These are phyloP conservation scores for Drosophila punjabiensis DNA, from an alignment of 1,140 invertebrate species.

Conservation along the genomic window DNA sequence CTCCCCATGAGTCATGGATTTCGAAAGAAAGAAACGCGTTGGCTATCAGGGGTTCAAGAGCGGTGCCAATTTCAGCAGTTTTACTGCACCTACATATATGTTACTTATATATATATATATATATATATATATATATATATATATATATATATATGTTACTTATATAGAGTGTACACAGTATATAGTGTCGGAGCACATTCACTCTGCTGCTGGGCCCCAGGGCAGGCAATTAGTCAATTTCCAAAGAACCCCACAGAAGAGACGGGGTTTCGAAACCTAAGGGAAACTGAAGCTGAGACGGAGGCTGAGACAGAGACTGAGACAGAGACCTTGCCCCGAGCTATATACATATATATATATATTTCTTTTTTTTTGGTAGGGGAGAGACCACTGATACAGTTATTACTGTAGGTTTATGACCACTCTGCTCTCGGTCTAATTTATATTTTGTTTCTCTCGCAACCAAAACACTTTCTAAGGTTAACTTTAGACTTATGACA, in stretches of 20 bases:
- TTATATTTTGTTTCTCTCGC: slow-evolving; percentile 23
- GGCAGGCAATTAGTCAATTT: slow-evolving; percentile 71
- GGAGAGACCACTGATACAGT: slow-evolving; percentile 12
- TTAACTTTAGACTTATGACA: slow-evolving; percentile 3
- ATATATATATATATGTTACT: background rate
- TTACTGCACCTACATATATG: background rate
- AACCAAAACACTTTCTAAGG: slow-evolving; percentile 37
- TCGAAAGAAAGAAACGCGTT: slow-evolving; percentile 1
- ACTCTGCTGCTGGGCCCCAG: slow-evolving; percentile 24
- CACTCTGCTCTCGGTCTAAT: slow-evolving; percentile 21
- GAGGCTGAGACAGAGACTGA: background rate
- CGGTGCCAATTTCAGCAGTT: slow-evolving; percentile 30
- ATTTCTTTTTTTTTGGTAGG: background rate
- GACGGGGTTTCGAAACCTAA: background rate
- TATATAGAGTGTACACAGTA: background rate
- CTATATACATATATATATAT: background rate
- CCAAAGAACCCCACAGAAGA: slow-evolving; percentile 24
- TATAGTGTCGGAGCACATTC: slow-evolving; percentile 8
- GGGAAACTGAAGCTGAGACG: background rate
- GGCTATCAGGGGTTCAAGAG: slow-evolving; percentile 23
- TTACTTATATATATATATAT: background rate
- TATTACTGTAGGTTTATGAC: slow-evolving; percentile 27
- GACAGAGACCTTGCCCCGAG: slow-evolving; percentile 49
- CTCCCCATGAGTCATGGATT: slow-evolving; percentile 37
- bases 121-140: background rate